Base-by-base conservation (phyloP, 2,888 invertebrate species). In the Tachina fera region DNA sequence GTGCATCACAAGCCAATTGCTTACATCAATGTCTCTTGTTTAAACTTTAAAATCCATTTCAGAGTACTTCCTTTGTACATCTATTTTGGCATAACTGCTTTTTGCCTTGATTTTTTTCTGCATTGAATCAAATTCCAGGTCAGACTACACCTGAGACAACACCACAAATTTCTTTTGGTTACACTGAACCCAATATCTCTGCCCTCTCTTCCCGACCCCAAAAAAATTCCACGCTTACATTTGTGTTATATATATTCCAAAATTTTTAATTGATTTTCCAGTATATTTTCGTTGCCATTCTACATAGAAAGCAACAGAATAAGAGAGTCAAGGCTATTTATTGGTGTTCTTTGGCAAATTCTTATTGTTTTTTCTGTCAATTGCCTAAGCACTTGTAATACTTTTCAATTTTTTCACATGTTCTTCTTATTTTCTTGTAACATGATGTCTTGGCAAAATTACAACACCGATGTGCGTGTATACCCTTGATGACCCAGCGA, bases 401-500 rank as follows among this genome's bases (percentile, higher is more conserved):
- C 77, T 72, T 83, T 82, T 75, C 22, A 9, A 68, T 61, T 41
- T 65, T 65, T 53, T n/a, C 19, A 60, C 65, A 58, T 72, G 41
- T 72, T 63, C 51, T 53, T 47, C 4, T 70, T 3, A 0, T 10
- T 43, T 65, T 51, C n/a, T 41, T 56, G 22, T 58, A 58, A 58
- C 58, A 67, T 58, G 43, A 74, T 43, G 71, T 67, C 71, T 83
- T 74, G 49, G 75, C 68, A 75, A 81, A 60, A 43, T 81, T 31
- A 61, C 58, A 53, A 53, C 74, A 71, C 63, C 47, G 49, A 61
- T 76, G 72, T 78, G 77, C 77, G 77, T 83, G 61, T 83, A 67
- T 83, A 83, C 77, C 77, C 83, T 83, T 83, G 77, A 83, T 83
- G 72, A 83, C 83, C 83, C 83, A 19, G 72, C 47, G n/a, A 83